A percentile compares a stretch with the other conserved stretches of the same genome.
phyloP scores from a whole-genome alignment of 2,113 vertebrate species.

The Condylura cristata region DNA sequence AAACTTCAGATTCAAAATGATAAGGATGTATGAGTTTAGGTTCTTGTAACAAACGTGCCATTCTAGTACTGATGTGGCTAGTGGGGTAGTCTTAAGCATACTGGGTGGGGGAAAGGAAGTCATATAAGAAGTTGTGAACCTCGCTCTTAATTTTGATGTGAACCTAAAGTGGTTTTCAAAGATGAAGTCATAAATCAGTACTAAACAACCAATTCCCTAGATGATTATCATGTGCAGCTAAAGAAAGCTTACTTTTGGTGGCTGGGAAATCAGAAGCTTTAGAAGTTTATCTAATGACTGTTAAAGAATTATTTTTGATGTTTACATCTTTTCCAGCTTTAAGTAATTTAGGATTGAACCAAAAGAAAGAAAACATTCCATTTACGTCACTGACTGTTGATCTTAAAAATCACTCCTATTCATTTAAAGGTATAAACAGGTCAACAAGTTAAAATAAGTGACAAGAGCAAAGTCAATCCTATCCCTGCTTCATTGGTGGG shows the following conservation, averaged over 20 bases:
- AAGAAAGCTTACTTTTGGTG: background rate
- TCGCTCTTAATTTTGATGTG: background rate
- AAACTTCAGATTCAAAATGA: background rate
- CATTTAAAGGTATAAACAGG: background rate
- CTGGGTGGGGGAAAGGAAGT: background rate
- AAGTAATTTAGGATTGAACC: background rate
- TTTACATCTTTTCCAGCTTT: background rate
- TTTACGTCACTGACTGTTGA: background rate
- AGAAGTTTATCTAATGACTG: background rate
- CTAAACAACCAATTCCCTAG: background rate
- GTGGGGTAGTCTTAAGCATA: background rate
- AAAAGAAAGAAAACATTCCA: background rate
- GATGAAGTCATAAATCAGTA: background rate
- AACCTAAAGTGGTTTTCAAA: background rate
- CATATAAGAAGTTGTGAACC: background rate
- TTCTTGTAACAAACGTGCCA: background rate
- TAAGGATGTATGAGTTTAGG: background rate
- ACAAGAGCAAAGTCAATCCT: background rate
- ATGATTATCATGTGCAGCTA: background rate
- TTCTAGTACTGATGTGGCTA: background rate
- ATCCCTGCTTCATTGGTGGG: background rate
- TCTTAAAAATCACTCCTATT: background rate
- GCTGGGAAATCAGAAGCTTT: background rate
- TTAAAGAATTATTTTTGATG: background rate
- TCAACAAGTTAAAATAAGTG: background rate